Evolutionary conservation across 2,797 vertebrate genomes (phyloP).

Genomic region (Corythornis leucogaster): DNA sequence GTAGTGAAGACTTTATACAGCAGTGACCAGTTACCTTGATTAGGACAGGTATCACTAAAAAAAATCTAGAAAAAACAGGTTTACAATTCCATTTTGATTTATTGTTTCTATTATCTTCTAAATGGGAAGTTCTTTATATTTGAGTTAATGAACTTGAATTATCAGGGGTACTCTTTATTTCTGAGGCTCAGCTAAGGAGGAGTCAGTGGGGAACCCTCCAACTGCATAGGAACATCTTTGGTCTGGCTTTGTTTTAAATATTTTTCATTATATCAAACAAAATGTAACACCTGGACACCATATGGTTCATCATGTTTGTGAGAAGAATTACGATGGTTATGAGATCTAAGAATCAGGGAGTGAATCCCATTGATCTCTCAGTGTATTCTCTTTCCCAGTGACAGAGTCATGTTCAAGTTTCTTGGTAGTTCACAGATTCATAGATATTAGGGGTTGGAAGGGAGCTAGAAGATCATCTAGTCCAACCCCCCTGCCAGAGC

Average conservation of each 20-base stretch:
- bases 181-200: background rate
- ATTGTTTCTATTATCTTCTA: background rate
- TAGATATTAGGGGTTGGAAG: too few relatives aligned
- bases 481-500: too few relatives aligned
- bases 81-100: background rate
- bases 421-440: background rate
- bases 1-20: background rate
- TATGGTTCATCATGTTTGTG: conserved; percentile 17
- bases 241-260: conserved; percentile 3
- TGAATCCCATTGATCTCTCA: conserved; percentile 8
- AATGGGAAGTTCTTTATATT: background rate
- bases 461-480: too few relatives aligned
- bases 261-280: background rate
- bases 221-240: background rate
- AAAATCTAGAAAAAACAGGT: background rate
- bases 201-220: background rate
- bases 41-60: background rate
- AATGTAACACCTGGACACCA: conserved; percentile 14
- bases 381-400: background rate
- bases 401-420: background rate
- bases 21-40: background rate
- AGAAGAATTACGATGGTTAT: background rate
- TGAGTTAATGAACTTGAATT: background rate
- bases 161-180: background rate
- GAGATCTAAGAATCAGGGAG: conserved; percentile 14